These are phyloP conservation scores for Popillia japonica DNA, from an alignment of 1,140 invertebrate genomes.

Conservation along the genomic window DNA sequence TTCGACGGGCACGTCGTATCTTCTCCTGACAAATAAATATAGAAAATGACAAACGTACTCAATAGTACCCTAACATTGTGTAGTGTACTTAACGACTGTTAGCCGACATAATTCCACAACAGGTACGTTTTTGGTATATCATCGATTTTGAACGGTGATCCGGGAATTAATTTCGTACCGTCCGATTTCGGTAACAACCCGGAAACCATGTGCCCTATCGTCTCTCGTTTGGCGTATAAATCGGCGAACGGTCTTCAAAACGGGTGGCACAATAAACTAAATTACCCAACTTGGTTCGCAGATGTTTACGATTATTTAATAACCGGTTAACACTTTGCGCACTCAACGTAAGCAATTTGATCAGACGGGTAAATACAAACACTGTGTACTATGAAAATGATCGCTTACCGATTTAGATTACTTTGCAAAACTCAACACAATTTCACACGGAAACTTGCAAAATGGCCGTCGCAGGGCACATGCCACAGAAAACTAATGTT, in stretches of 20 bases:
- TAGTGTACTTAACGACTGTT: neutral
- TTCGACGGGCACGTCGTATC: too few relatives aligned
- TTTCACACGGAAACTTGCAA: constrained; percentile 72
- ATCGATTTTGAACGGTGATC: neutral
- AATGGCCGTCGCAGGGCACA: constrained; percentile 74
- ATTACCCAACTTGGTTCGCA: constrained; percentile 49
- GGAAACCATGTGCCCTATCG: constrained; percentile 64
- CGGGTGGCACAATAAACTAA: constrained; percentile 49
- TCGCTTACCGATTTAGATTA: constrained; percentile 61
- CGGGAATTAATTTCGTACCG: too few relatives aligned
- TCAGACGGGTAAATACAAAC: constrained; percentile 42
- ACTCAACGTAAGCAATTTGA: constrained; percentile 39
- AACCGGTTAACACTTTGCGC: constrained; percentile 24
- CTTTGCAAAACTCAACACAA: constrained; percentile 68
- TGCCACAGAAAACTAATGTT: constrained; percentile 70
- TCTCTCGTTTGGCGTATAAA: constrained; percentile 53
- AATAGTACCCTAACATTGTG: constrained; percentile 14
- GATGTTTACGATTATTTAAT: constrained; percentile 49
- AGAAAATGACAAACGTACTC: constrained; percentile 16
- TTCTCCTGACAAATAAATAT: too few relatives aligned
- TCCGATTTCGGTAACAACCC: constrained; percentile 53
- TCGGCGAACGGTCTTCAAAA: constrained; percentile 51
- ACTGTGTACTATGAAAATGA: constrained; percentile 46
- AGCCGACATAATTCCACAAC: constrained; percentile 25
- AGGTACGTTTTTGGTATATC: constrained; percentile 27